Conservation (phyloP, 1,140 invertebrate genomes). For the Leptestheria dahalacensis region DNA sequence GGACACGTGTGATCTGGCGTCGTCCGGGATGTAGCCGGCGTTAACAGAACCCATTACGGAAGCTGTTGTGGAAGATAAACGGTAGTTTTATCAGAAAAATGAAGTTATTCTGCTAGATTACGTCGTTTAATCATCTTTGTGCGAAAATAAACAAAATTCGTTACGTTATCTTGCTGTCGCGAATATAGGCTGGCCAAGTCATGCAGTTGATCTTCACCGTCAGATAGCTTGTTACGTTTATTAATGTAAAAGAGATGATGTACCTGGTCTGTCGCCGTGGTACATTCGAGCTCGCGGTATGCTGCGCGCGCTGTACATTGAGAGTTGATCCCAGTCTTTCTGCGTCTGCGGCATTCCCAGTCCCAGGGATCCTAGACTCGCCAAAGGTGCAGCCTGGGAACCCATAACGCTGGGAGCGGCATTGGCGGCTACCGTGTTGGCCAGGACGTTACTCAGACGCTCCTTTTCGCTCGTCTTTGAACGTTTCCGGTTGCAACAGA, state of each 20-base stretch:
- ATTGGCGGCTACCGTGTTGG: slow-evolving; percentile 2
- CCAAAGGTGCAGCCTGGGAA: slow-evolving; percentile 12
- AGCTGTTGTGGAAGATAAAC: slow-evolving; percentile 18
- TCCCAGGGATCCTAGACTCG: slow-evolving; percentile 12
- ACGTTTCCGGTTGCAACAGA: slow-evolving; percentile 59
- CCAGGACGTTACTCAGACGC: slow-evolving; percentile 20
- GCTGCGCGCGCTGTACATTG: slow-evolving; percentile 74
- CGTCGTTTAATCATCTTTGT: too few species aligned
- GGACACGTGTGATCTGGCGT: slow-evolving; percentile 41
- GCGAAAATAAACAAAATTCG: slow-evolving; percentile 1
- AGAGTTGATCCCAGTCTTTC: slow-evolving; percentile 80
- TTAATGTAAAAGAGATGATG: neutral
- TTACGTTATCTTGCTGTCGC: neutral
- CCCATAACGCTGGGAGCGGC: slow-evolving; percentile 13
- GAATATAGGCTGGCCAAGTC: too few species aligned
- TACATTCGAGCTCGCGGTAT: slow-evolving; percentile 67
- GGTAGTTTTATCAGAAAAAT: too few species aligned
- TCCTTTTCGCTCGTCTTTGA: slow-evolving; percentile 28
- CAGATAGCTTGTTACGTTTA: neutral
- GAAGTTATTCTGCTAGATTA: too few species aligned
- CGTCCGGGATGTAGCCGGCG: slow-evolving; percentile 44
- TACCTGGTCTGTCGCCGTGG: slow-evolving; percentile 13
- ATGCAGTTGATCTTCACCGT: neutral
- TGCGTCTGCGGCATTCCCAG: slow-evolving; percentile 12
- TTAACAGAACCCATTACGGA: slow-evolving; percentile 36